Evolutionary conservation across 2,113 vertebrate species (phyloP).

Genomic region (Xiphophorus hellerii): DNA sequence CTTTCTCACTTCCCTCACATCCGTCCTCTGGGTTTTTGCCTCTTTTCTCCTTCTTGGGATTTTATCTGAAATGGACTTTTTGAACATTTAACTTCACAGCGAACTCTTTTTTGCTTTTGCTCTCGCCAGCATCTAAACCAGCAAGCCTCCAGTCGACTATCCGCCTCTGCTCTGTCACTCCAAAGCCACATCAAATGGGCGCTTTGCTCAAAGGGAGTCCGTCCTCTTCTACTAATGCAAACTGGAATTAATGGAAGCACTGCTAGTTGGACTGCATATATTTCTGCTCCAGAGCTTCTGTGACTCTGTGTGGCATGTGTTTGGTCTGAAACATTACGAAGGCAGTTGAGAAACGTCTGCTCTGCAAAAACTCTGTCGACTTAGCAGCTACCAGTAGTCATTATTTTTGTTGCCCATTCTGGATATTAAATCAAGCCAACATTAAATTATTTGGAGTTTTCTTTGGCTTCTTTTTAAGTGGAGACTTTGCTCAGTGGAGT

Average conservation of each 20-base stretch:
- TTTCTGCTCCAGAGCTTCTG: slow-evolving; percentile 26
- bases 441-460: slow-evolving; percentile 11
- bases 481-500: slow-evolving; percentile 7
- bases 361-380: slow-evolving; percentile 29
- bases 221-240: slow-evolving; percentile 18
- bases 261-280: slow-evolving; percentile 21
- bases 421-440: slow-evolving; percentile 42
- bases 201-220: slow-evolving; percentile 38
- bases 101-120: slow-evolving; percentile 48
- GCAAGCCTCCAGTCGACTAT: slow-evolving; percentile 44
- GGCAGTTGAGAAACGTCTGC: slow-evolving; percentile 34
- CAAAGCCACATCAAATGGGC: slow-evolving; percentile 33
- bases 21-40: slow-evolving; percentile 60
- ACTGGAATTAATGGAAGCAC: slow-evolving; percentile 27
- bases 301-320: slow-evolving; percentile 19
- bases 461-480: slow-evolving; percentile 43
- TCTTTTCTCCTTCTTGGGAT: slow-evolving; percentile 45
- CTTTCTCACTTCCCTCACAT: slow-evolving; percentile 62
- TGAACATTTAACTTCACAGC: slow-evolving; percentile 61
- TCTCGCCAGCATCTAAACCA: slow-evolving; percentile 23
- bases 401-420: slow-evolving; percentile 18
- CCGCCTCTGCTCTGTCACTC: slow-evolving; percentile 35
- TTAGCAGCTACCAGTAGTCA: slow-evolving; percentile 24
- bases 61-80: slow-evolving; percentile 58
- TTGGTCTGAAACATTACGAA: slow-evolving; percentile 35